phyloP scores from a whole-genome alignment of 2,888 invertebrate species.

The Trachelus iudaicus region DNA sequence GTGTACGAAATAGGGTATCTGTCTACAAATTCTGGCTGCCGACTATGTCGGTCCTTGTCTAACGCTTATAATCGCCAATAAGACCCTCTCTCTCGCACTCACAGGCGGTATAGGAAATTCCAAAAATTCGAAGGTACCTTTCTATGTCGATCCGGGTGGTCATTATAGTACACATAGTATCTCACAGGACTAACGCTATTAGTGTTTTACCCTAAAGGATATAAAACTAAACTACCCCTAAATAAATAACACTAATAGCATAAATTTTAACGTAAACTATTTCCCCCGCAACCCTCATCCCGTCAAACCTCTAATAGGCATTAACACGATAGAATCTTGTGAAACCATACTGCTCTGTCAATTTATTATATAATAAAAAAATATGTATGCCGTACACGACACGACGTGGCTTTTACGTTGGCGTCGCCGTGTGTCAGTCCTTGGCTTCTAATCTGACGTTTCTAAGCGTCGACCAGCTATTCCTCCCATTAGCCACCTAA shows the following conservation, averaged over 20 bases:
- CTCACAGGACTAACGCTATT: not conserved
- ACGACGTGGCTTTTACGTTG: constrained; percentile 27
- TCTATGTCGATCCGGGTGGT: not conserved
- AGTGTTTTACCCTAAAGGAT: not conserved
- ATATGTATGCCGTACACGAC: constrained; percentile 53
- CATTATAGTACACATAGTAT: not conserved
- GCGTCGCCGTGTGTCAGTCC: constrained; percentile 49
- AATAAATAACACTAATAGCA: not conserved
- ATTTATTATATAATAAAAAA: constrained; percentile 62
- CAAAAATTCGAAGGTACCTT: not conserved
- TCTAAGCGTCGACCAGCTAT: constrained; percentile 7
- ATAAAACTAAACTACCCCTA: not conserved
- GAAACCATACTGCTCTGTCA: constrained; percentile 53
- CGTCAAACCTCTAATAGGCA: constrained; percentile 44
- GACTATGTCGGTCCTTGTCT: not conserved
- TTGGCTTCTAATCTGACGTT: constrained; percentile 63
- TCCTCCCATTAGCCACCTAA: not conserved
- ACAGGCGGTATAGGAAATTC: not conserved
- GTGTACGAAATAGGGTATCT: not conserved
- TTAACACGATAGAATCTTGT: constrained; percentile 56
- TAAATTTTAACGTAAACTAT: not conserved
- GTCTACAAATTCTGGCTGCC: not conserved
- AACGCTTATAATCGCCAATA: not conserved
- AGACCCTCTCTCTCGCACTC: not conserved
- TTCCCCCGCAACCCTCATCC: not conserved